These are phyloP conservation scores for Saccopteryx leptura DNA, from an alignment of 2,113 vertebrate species.

Conservation along the genomic window DNA sequence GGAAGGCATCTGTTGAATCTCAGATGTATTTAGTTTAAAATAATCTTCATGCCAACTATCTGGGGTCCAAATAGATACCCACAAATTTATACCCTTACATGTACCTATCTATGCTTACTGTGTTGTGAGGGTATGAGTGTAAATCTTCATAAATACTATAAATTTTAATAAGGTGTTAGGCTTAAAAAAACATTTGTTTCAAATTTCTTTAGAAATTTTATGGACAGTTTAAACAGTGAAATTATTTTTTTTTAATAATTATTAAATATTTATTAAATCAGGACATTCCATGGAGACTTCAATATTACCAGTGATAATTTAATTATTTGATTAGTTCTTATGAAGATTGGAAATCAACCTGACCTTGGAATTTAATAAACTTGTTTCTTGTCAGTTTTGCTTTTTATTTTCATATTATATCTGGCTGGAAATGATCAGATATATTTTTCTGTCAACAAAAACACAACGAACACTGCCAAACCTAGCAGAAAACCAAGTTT, in stretches of 20 bases:
- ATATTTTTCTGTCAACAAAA: conserved; percentile 37
- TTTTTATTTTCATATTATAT: conserved; percentile 3
- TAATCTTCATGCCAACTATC: neutral
- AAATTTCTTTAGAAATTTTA: neutral
- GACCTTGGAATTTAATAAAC: conserved; percentile 47
- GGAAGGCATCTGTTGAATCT: neutral
- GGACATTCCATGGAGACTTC: neutral
- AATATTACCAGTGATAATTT: neutral
- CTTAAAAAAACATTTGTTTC: conserved; percentile 11
- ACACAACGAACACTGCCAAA: neutral
- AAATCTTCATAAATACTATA: conserved; percentile 1
- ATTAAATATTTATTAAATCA: conserved; percentile 37
- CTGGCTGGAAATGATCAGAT: neutral
- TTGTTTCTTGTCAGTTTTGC: neutral
- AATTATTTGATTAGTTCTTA: conserved; percentile 48
- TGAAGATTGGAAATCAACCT: neutral
- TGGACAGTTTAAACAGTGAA: conserved; percentile 45
- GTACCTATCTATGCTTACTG: neutral
- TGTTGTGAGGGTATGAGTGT: neutral
- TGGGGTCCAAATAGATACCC: neutral
- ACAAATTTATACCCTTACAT: neutral
- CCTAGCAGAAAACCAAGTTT: neutral
- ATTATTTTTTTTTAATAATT: neutral
- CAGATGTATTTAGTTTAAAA: neutral
- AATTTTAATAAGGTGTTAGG: conserved; percentile 27